phyloP scores from a whole-genome alignment of 2,888 invertebrate species.

The Blastobasis adustella region DNA sequence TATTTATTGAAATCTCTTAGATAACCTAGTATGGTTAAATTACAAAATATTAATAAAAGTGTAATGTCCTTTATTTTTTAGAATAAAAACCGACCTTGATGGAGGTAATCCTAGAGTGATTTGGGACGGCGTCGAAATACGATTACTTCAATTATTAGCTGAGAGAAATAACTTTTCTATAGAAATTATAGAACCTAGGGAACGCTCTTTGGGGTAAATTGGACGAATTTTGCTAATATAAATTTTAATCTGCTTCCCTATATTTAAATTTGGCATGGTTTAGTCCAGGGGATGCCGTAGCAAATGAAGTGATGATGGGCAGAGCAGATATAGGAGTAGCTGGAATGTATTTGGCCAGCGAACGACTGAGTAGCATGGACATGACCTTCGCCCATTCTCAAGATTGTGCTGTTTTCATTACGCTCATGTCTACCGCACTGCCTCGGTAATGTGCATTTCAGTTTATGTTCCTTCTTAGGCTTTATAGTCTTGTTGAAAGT shows the following conservation, averaged over 20 bases:
- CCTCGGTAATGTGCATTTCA: conserved; percentile 69
- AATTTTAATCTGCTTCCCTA: background rate
- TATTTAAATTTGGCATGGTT: background rate
- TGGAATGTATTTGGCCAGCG: conserved; percentile 80
- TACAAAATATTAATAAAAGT: no score
- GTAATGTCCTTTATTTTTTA: conserved; percentile 16
- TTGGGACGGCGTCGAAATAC: conserved; percentile 86
- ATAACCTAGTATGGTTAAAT: no score
- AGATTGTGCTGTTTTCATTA: conserved; percentile 86
- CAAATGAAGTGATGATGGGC: conserved; percentile 66
- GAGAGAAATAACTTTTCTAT: conserved; percentile 81
- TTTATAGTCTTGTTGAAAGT: no score
- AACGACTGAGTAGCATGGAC: conserved; percentile 69
- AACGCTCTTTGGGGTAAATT: conserved; percentile 63
- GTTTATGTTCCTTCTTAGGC: background rate
- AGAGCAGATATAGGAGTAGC: conserved; percentile 80
- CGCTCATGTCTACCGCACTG: conserved; percentile 84
- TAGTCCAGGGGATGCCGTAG: conserved; percentile 78
- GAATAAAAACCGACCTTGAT: conserved; percentile 54
- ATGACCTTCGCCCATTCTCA: conserved; percentile 79
- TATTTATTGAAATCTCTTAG: no score
- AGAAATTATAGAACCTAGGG: conserved; percentile 78
- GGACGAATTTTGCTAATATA: background rate
- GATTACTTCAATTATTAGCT: conserved; percentile 77
- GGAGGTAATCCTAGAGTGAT: conserved; percentile 56